These are phyloP conservation scores for Lordiphosa andalusiaca DNA, from an alignment of 2,888 invertebrate species.

Conservation along the genomic window DNA sequence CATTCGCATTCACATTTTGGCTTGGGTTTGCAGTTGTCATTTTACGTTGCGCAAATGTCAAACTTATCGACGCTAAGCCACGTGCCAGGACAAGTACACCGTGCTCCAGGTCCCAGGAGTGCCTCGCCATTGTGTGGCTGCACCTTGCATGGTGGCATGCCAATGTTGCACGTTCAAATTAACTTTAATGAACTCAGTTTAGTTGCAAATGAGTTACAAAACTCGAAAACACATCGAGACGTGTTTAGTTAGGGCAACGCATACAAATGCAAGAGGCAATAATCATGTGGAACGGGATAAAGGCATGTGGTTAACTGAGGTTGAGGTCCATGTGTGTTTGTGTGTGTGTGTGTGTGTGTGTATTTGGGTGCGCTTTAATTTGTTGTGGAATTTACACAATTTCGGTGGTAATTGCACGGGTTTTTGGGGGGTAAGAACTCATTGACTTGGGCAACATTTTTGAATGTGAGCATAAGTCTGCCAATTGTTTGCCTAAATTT, in stretches of 20 bases:
- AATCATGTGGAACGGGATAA: not conserved
- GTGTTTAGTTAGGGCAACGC: slow-evolving; percentile 59
- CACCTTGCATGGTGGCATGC: slow-evolving; percentile 53
- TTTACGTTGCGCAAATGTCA: slow-evolving; percentile 70
- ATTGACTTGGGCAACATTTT: too few relatives aligned
- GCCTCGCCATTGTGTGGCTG: slow-evolving; percentile 31
- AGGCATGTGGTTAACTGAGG: slow-evolving; percentile 4
- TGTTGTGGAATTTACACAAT: slow-evolving; percentile 17
- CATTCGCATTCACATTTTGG: slow-evolving; percentile 45
- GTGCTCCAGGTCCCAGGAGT: slow-evolving; percentile 2
- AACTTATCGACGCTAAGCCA: slow-evolving; percentile 69
- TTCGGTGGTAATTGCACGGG: slow-evolving; percentile 4
- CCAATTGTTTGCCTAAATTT: too few relatives aligned
- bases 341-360: not conserved
- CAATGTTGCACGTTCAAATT: slow-evolving; percentile 73
- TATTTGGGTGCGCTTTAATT: slow-evolving; percentile 23
- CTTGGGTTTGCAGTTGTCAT: slow-evolving; percentile 57
- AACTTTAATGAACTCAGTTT: slow-evolving; percentile 75
- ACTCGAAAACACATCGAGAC: slow-evolving; percentile 74
- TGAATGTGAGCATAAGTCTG: too few relatives aligned
- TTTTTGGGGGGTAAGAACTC: not conserved
- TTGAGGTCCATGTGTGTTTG: slow-evolving; percentile 1
- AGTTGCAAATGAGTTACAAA: slow-evolving; percentile 74
- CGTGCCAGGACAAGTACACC: slow-evolving; percentile 41
- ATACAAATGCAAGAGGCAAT: not conserved